These are phyloP conservation scores for Brotula barbata DNA, from an alignment of 2,797 vertebrate species.

Conservation along the genomic window DNA sequence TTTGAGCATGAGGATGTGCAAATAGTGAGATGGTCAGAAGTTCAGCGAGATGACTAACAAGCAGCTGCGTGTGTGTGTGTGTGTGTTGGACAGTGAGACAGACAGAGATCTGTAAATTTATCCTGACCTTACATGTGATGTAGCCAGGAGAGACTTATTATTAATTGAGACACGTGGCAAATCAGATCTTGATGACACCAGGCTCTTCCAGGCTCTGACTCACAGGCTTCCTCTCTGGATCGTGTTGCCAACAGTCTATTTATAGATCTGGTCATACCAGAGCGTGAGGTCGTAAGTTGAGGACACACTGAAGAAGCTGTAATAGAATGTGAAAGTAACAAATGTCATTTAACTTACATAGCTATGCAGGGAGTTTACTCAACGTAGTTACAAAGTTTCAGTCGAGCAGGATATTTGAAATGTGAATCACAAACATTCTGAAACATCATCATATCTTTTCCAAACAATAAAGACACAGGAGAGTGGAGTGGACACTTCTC, in stretches of 20 bases:
- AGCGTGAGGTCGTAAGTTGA: constrained; percentile 23
- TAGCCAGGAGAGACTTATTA: neutral
- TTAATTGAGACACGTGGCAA: constrained; percentile 15
- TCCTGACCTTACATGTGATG: constrained; percentile 3
- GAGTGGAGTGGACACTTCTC: constrained; percentile 83
- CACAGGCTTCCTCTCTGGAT: constrained; percentile 34
- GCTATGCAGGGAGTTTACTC: neutral
- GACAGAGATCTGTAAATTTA: neutral
- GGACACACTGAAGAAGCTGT: constrained; percentile 4
- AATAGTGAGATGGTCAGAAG: constrained; percentile 34
- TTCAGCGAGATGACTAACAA: constrained; percentile 22
- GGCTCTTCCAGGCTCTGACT: constrained; percentile 31
- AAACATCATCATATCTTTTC: neutral
- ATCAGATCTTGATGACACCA: constrained; percentile 27
- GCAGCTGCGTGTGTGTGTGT: constrained; percentile 28
- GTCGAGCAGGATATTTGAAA: neutral
- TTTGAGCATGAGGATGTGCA: constrained; percentile 14
- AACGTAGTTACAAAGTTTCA: neutral
- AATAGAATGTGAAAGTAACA: constrained; percentile 30
- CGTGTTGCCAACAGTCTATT: constrained; percentile 63
- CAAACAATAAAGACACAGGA: constrained; percentile 64
- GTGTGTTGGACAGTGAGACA: neutral
- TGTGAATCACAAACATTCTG: neutral
- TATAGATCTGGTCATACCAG: constrained; percentile 46
- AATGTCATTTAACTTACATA: neutral